A percentile compares a stretch with the other conserved stretches of the same genome.
Conservation (phyloP, 2,888 invertebrate species). For the Sarcophaga caerulescens region DNA sequence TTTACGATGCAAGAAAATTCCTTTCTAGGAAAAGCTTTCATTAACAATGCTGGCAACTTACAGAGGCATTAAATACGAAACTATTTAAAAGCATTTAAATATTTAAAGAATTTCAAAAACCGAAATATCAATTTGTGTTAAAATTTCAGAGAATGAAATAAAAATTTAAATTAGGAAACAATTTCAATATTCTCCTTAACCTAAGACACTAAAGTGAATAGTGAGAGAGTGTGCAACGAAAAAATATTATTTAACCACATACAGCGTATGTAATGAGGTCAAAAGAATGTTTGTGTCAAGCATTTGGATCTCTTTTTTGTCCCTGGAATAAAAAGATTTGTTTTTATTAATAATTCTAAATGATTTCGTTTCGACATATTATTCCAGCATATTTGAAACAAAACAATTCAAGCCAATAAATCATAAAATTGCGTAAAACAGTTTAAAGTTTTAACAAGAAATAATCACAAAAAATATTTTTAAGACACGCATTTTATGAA, state of each 20-base stretch:
- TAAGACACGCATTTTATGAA: background rate
- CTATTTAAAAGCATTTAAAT: background rate
- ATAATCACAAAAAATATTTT: background rate
- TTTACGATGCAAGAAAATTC: background rate
- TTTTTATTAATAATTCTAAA: too few relatives aligned
- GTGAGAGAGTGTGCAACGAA: constrained; percentile 28
- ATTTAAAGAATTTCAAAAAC: background rate
- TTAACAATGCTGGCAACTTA: background rate
- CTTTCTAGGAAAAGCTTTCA: background rate
- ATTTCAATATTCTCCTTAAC: constrained; percentile 30
- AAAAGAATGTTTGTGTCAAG: background rate
- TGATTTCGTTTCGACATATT: too few relatives aligned
- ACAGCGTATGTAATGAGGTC: background rate
- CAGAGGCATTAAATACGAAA: background rate
- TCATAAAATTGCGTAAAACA: too few relatives aligned
- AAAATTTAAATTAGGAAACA: background rate
- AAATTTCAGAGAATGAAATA: background rate
- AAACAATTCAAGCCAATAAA: background rate
- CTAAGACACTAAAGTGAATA: constrained; percentile 34
- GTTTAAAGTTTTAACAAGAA: background rate
- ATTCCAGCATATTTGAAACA: background rate
- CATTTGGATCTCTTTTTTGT: background rate
- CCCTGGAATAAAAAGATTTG: too few relatives aligned
- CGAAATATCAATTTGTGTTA: background rate
- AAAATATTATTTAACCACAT: constrained; percentile 25